Base-by-base conservation (phyloP, 2,888 invertebrate genomes). In the Clistopyga incitator region DNA sequence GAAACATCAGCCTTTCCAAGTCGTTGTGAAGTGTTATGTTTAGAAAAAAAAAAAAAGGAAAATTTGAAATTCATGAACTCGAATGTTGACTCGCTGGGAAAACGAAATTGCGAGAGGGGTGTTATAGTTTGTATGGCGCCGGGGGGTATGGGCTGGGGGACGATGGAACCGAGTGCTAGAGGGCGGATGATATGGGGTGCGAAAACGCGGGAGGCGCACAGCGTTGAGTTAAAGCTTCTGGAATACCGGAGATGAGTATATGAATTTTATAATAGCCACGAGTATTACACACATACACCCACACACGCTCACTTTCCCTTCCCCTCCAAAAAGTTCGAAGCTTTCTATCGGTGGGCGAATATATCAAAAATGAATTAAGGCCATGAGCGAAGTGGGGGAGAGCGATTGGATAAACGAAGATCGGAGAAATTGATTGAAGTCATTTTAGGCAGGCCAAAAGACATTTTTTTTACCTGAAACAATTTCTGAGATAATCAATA, bases 51-150 rank as follows among this genome's bases (percentile, higher is more conserved):
- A 77, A 42, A 25, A 42, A 20, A 67, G 77, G 78, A 86, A 82
- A 85, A 86, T 84, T 86, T 84, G 82, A 87, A 87, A 87, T 87
- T 87, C 87, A 85, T 85, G 82, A 85, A 86, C 70, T 85, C 67
- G 84, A 82, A 84, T 84, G 87, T 86, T 85, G 86, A 87, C 87
- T 87, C 84, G 78, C 82, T 68, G 75, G 74, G 77, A 82, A 81
- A 81, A 76, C 72, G 82, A 78, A 87, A 87, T 85, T 84, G 87
- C 86, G 79, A 75, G 68, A 78, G 85, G 85, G 80, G 74, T 13
- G 74, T 42, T 78, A 54, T 67, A 59, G 76, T 71, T 67, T 50
- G 70, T 70, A 64, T 80, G 68, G 64, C 23, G 42, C 56, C 34
- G 67, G 47, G 68, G 64, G 64, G 29, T 50, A 78, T 54, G 42